Percentiles rank a stretch among this genome's conserved stretches.
These are phyloP conservation scores for Graphium colonna DNA, from an alignment of 2,888 invertebrate species.

Conservation along the genomic window DNA sequence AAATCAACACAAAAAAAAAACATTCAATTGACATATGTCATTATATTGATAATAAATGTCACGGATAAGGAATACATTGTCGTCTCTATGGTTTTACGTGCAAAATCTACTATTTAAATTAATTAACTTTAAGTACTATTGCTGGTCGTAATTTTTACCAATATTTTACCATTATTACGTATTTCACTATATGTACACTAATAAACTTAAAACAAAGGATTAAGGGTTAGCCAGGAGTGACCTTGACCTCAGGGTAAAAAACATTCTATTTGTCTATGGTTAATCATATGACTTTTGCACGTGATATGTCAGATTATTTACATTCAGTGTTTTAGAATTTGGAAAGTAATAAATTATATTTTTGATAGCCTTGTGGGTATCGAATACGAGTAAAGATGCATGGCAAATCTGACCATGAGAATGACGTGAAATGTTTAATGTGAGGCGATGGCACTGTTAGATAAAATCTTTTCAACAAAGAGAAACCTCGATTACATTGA, in stretches of 20 bases:
- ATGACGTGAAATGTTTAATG: slow-evolving; percentile 53
- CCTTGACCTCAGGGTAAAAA: slow-evolving; percentile 36
- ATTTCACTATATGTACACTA: too few species aligned
- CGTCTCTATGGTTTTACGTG: background rate
- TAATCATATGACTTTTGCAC: slow-evolving; percentile 75
- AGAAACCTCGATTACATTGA: slow-evolving; percentile 71
- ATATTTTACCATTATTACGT: too few species aligned
- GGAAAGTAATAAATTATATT: slow-evolving; percentile 33
- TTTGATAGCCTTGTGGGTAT: slow-evolving; percentile 27
- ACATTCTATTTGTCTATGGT: slow-evolving; percentile 51
- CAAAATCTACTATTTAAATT: background rate
- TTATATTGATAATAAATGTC: too few species aligned
- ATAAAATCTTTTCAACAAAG: slow-evolving; percentile 85
- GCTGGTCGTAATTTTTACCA: too few species aligned
- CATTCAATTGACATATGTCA: too few species aligned
- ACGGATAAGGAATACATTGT: too few species aligned
- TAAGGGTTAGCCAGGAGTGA: slow-evolving; percentile 1
- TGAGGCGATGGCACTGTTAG: slow-evolving; percentile 86
- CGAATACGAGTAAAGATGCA: slow-evolving; percentile 38
- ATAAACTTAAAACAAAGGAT: background rate
- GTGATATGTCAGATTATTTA: slow-evolving; percentile 66
- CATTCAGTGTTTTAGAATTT: slow-evolving; percentile 43
- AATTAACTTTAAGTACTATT: background rate
- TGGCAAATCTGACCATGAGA: slow-evolving; percentile 39
- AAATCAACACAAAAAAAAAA: too few species aligned